A percentile compares a stretch with the other conserved stretches of the same genome.
phyloP scores from a whole-genome alignment of 2,797 vertebrate genomes.

The Lithobates pipiens region DNA sequence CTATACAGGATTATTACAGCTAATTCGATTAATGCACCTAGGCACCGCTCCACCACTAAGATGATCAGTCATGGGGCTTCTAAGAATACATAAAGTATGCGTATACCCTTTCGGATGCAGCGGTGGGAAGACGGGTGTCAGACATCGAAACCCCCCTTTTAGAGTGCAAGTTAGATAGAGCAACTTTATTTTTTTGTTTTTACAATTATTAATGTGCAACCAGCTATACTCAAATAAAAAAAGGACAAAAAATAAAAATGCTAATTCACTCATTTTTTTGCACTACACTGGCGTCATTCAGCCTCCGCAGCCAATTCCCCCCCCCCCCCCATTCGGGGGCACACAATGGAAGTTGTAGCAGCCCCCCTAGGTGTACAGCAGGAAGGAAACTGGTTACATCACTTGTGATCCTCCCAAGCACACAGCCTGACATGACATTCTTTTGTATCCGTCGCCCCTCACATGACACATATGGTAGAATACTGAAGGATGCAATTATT shows the following conservation, averaged over 20 bases:
- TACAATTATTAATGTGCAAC: too few species aligned
- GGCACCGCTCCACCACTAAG: neutral
- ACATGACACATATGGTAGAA: constrained; percentile 18
- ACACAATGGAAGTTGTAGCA: neutral
- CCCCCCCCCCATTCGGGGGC: neutral
- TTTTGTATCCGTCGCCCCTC: constrained; percentile 8
- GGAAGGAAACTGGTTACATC: neutral
- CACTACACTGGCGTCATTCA: neutral
- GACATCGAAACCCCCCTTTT: too few species aligned
- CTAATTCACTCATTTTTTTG: too few species aligned
- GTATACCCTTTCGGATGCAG: too few species aligned
- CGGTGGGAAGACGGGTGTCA: too few species aligned
- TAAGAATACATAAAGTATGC: too few species aligned
- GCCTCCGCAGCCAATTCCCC: constrained; percentile 10
- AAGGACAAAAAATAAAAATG: too few species aligned
- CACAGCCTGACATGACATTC: neutral
- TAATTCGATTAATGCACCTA: constrained; percentile 17
- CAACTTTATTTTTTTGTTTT: too few species aligned
- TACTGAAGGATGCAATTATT: neutral
- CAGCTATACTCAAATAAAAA: too few species aligned
- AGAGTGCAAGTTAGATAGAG: too few species aligned
- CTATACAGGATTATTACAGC: neutral
- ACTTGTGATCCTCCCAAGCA: neutral
- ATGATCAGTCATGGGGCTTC: too few species aligned
- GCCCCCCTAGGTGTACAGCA: neutral